phyloP scores from a whole-genome alignment of 2,113 vertebrate genomes.

The Etheostoma cragini region DNA sequence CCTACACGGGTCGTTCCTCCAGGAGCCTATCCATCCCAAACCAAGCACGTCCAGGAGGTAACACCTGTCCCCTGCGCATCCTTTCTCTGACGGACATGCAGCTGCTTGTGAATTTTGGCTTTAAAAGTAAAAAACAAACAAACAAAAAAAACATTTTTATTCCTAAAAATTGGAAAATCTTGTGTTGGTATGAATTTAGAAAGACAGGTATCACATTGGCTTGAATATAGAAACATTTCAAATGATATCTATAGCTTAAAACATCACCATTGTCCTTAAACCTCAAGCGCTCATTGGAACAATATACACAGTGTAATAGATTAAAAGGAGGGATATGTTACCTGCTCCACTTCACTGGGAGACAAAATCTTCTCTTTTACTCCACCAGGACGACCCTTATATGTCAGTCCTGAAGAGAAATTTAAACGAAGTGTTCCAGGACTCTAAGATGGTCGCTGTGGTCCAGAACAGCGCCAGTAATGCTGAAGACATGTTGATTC shows the following conservation, averaged over 20 bases:
- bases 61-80: background rate
- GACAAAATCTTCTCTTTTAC: background rate
- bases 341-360: background rate
- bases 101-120: no score
- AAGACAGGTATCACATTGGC: background rate
- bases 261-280: background rate
- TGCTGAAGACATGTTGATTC: slow-evolving; percentile 81
- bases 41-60: slow-evolving; percentile 75
- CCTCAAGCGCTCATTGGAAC: no score
- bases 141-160: background rate
- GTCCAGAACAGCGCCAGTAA: slow-evolving; percentile 87
- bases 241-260: background rate
- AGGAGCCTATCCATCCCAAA: slow-evolving; percentile 72
- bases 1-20: slow-evolving; percentile 77
- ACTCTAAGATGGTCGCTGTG: slow-evolving; percentile 89
- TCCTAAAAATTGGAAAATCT: background rate
- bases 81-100: background rate
- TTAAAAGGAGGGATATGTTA: background rate
- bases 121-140: no score
- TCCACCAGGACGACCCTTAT: slow-evolving; percentile 81
- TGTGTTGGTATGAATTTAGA: background rate
- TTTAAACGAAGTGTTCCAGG: slow-evolving; percentile 79
- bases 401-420: slow-evolving; percentile 78
- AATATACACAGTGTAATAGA: no score
- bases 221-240: background rate